Evolutionary conservation across 1,140 invertebrate species (phyloP).

Genomic region (Diabrotica virgifera): DNA sequence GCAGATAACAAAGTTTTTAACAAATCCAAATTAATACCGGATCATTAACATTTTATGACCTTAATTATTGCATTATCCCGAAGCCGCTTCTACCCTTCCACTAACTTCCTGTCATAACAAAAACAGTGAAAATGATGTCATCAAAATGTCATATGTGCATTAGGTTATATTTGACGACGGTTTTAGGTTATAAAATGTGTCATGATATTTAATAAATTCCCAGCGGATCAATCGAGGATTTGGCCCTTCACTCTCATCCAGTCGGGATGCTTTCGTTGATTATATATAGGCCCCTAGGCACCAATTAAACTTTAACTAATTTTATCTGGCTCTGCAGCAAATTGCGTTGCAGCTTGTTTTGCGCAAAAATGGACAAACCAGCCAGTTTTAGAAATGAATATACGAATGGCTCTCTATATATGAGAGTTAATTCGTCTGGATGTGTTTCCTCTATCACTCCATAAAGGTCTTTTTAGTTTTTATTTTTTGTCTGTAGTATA

Average conservation of each 20-base stretch:
- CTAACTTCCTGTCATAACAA: no score
- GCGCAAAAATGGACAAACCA: conserved; percentile 11
- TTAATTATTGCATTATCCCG: no score
- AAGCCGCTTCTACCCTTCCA: no score
- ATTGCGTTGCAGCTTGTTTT: conserved; percentile 21
- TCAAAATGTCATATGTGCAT: neutral
- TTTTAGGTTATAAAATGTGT: conserved; percentile 16
- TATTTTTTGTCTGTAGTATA: neutral
- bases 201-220: conserved; percentile 30
- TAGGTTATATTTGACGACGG: conserved; percentile 8
- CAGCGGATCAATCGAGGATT: conserved; percentile 25
- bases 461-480: neutral
- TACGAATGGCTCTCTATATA: neutral
- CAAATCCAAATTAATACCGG: no score
- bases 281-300: conserved; percentile 32
- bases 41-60: no score
- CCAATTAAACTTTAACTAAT: conserved; percentile 40
- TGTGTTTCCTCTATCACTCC: neutral
- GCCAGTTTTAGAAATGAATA: neutral
- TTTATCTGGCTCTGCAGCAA: conserved; percentile 29
- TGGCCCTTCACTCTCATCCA: conserved; percentile 19
- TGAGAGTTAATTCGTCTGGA: neutral
- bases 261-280: conserved; percentile 25
- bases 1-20: no score
- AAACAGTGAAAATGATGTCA: no score